A percentile compares a stretch with the other conserved stretches of the same genome.
Evolutionary conservation across 1,140 invertebrate genomes (phyloP).

Genomic region (Platorchestia sp.): DNA sequence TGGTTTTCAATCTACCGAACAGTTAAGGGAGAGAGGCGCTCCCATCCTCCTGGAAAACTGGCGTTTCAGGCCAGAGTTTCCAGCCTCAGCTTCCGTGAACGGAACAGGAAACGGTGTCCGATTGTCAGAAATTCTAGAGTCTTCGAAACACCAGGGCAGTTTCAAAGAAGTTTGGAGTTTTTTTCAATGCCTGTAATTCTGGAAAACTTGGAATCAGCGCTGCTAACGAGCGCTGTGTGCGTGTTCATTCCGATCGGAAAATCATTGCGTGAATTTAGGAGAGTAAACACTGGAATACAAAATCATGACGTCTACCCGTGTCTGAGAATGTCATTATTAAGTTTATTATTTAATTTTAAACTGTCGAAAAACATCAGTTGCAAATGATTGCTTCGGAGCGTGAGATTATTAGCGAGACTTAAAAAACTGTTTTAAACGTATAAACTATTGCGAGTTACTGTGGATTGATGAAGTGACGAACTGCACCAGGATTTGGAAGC

Average conservation of each 20-base stretch:
- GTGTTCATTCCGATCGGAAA: neutral
- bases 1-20: neutral
- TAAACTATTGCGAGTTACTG: no score
- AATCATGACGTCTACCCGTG: neutral
- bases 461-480: neutral
- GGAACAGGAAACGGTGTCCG: neutral
- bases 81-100: neutral
- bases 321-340: neutral
- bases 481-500: neutral
- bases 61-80: neutral
- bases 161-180: neutral
- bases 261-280: neutral
- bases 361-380: neutral
- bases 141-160: neutral
- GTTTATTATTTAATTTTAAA: neutral
- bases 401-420: neutral
- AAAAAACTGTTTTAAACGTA: neutral
- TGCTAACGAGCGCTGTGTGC: neutral
- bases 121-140: neutral
- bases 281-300: neutral
- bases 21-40: neutral
- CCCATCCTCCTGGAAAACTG: neutral
- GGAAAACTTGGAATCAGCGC: neutral
- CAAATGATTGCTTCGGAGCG: neutral
- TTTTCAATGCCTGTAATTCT: neutral